Evolutionary conservation across 2,797 vertebrate genomes (phyloP).

Genomic region (Capromys pilorides): DNA sequence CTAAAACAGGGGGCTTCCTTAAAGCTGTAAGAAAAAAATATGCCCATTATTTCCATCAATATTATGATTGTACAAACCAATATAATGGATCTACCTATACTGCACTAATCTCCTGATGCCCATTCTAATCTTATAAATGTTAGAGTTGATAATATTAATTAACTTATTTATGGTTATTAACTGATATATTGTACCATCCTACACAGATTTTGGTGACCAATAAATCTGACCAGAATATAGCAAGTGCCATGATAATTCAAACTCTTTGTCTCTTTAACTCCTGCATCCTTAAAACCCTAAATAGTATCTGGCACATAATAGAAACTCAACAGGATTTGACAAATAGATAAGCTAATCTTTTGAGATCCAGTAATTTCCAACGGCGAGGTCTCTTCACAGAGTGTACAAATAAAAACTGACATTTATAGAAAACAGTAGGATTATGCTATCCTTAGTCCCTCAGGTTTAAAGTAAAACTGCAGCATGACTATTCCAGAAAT

Average conservation of each 20-base stretch:
- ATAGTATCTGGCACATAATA: neutral
- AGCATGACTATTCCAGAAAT: slow-evolving; percentile 13
- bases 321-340: slow-evolving; percentile 23
- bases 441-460: neutral
- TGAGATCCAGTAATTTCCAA: slow-evolving; percentile 5
- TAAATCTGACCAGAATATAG: slow-evolving; percentile 46
- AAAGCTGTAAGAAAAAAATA: slow-evolving; percentile 82
- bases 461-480: slow-evolving; percentile 46
- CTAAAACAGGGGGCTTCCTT: slow-evolving; percentile 84
- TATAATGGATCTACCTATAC: neutral
- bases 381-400: slow-evolving; percentile 13
- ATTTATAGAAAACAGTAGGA: slow-evolving; percentile 41
- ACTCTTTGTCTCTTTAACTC: slow-evolving; percentile 24
- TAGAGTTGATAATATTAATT: neutral
- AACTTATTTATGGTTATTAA: slow-evolving; percentile 41
- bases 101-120: slow-evolving; percentile 43
- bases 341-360: slow-evolving; percentile 34
- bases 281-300: neutral
- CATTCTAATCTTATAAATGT: slow-evolving; percentile 58
- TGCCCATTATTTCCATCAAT: slow-evolving; percentile 65
- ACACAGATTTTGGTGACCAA: slow-evolving; percentile 27
- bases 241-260: neutral
- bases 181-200: neutral
- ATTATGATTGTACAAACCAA: slow-evolving; percentile 34
- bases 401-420: slow-evolving; percentile 31